These are phyloP conservation scores for Arrhamphus sclerolepis DNA, from an alignment of 2,797 vertebrate species.

Conservation along the genomic window DNA sequence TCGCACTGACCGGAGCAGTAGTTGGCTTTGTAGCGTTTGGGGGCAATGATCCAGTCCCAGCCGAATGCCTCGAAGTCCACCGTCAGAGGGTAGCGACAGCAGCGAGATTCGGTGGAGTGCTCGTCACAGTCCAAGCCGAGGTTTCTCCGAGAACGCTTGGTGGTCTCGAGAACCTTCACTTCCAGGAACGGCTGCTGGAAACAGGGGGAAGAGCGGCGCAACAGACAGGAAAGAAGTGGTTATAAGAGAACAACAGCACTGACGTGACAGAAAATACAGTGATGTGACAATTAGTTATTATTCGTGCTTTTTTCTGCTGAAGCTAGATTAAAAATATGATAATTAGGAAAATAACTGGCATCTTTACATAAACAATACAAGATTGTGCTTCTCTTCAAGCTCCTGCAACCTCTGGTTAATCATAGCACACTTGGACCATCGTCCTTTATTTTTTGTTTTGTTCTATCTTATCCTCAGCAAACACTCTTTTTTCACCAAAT, in stretches of 20 bases:
- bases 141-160: slow-evolving; percentile 93
- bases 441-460: too few species aligned
- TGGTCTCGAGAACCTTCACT: slow-evolving; percentile 96
- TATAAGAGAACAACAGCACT: slow-evolving; percentile 69
- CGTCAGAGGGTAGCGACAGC: slow-evolving; percentile 96
- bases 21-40: slow-evolving; percentile 99
- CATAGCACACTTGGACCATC: too few species aligned
- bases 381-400: too few species aligned
- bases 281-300: background rate
- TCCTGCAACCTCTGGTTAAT: too few species aligned
- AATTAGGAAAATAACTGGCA: too few species aligned
- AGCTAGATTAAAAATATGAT: too few species aligned
- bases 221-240: slow-evolving; percentile 70
- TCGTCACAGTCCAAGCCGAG: slow-evolving; percentile 97
- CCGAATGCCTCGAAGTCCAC: slow-evolving; percentile 99
- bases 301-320: too few species aligned
- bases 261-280: background rate
- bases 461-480: too few species aligned
- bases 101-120: slow-evolving; percentile 95
- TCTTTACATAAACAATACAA: too few species aligned
- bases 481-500: too few species aligned
- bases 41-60: slow-evolving; percentile 99
- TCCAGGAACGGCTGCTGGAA: slow-evolving; percentile 97
- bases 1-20: slow-evolving; percentile 99
- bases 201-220: slow-evolving; percentile 69